Conservation (phyloP, 2,113 vertebrate species). For the Orycteropus afer region DNA sequence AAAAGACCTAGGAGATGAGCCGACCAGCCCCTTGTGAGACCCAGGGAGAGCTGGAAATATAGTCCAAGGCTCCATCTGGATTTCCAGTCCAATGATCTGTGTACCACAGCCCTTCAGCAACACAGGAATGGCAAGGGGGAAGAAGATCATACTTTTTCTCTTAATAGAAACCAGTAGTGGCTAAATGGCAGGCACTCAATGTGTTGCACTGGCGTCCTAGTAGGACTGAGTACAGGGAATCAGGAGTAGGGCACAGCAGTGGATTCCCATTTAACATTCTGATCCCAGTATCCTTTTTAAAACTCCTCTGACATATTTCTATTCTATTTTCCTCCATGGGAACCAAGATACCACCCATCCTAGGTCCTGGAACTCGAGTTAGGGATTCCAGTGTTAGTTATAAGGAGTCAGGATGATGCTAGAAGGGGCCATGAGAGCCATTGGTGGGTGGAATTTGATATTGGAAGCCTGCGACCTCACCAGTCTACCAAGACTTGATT, state of each 20-base stretch:
- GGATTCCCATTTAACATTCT: conserved; percentile 48
- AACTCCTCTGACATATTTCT: not conserved
- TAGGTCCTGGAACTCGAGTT: conserved; percentile 41
- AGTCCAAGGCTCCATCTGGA: not conserved
- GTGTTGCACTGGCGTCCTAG: conserved; percentile 1
- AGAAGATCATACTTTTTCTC: conserved; percentile 17
- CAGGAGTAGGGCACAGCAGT: conserved; percentile 32
- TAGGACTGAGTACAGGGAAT: not conserved
- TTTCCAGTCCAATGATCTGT: not conserved
- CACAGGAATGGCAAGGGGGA: not conserved
- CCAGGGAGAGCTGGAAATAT: conserved; percentile 19
- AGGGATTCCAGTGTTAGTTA: conserved; percentile 14
- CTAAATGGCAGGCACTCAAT: not conserved
- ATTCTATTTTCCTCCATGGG: not conserved
- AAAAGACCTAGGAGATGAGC: conserved; percentile 25
- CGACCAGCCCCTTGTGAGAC: not conserved
- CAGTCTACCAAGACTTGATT: conserved; percentile 63
- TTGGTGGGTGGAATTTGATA: conserved; percentile 58
- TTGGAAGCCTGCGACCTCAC: conserved; percentile 49
- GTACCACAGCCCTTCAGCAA: not conserved
- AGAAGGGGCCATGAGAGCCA: not conserved
- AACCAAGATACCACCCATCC: conserved; percentile 21
- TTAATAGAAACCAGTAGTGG: conserved; percentile 33
- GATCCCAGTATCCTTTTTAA: conserved; percentile 27
- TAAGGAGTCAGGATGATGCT: not conserved